Evolutionary conservation across 2,888 invertebrate genomes (phyloP).

Genomic region (Autographa gamma): DNA sequence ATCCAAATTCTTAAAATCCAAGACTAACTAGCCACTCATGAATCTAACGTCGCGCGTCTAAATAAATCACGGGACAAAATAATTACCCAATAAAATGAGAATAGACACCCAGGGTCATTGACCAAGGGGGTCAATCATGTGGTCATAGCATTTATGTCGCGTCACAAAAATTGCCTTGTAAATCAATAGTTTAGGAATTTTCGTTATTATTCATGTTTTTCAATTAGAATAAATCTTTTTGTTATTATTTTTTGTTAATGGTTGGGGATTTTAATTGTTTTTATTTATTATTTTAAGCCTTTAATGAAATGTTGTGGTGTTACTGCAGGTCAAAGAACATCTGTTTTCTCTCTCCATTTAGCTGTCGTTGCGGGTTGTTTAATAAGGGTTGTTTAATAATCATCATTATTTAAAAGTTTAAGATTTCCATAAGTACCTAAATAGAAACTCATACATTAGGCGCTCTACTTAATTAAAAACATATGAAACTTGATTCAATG

Average conservation of each 20-base stretch:
- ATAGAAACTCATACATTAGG: no score
- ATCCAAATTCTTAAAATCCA: slow-evolving; percentile 51
- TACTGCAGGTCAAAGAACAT: no score
- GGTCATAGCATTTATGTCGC: slow-evolving; percentile 40
- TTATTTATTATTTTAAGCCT: not conserved
- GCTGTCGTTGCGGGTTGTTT: no score
- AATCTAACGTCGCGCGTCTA: slow-evolving; percentile 53
- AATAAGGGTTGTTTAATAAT: no score
- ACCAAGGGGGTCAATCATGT: slow-evolving; percentile 50
- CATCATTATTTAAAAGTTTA: no score
- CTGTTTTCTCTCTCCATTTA: no score
- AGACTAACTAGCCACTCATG: slow-evolving; percentile 57
- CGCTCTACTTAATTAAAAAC: no score
- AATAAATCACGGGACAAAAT: slow-evolving; percentile 73
- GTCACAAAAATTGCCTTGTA: slow-evolving; percentile 38
- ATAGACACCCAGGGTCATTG: slow-evolving; percentile 55
- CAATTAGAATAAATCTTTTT: slow-evolving; percentile 2
- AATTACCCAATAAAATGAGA: slow-evolving; percentile 70
- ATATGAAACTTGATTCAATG: no score
- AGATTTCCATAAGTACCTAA: no score
- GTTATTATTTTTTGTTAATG: not conserved
- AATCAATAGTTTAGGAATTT: slow-evolving; percentile 39
- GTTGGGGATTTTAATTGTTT: not conserved
- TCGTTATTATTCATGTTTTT: not conserved
- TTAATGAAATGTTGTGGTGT: not conserved